These are phyloP conservation scores for Antitype chi DNA, from an alignment of 2,888 invertebrate species.

Conservation along the genomic window DNA sequence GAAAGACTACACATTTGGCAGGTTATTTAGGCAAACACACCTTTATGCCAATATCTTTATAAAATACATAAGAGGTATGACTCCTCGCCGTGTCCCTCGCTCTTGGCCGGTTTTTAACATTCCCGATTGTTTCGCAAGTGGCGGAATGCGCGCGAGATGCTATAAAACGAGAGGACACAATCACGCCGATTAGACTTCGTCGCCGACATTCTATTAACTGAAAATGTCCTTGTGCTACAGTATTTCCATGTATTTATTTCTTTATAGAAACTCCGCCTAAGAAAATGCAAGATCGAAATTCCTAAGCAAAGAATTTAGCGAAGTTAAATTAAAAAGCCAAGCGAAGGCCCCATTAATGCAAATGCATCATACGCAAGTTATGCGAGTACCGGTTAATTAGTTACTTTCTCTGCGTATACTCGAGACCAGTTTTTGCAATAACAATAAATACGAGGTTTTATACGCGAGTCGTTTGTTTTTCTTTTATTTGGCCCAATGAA, in stretches of 20 bases:
- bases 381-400: constrained; percentile 44
- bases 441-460: constrained; percentile 63
- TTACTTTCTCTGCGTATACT: constrained; percentile 58
- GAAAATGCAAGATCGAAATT: not conserved
- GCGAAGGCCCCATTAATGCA: constrained; percentile 32
- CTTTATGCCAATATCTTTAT: not conserved
- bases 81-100: constrained; percentile 8
- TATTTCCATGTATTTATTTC: not conserved
- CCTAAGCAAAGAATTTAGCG: not conserved
- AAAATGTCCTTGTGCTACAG: constrained; percentile 16
- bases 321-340: constrained; percentile 2
- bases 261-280: not conserved
- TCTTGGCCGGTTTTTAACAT: constrained; percentile 45
- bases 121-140: constrained; percentile 58
- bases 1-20: not conserved
- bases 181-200: constrained; percentile 46
- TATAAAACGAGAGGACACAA: constrained; percentile 59
- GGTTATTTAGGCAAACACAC: not conserved
- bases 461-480: constrained; percentile 47
- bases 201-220: constrained; percentile 15
- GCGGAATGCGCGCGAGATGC: constrained; percentile 58
- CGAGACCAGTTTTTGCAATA: constrained; percentile 62
- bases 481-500: constrained; percentile 67
- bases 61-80: constrained; percentile 13
- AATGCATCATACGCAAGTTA: constrained; percentile 36